A percentile compares a stretch with the other conserved stretches of the same genome.
phyloP scores from a whole-genome alignment of 2,797 vertebrate genomes.

The Columba guinea region DNA sequence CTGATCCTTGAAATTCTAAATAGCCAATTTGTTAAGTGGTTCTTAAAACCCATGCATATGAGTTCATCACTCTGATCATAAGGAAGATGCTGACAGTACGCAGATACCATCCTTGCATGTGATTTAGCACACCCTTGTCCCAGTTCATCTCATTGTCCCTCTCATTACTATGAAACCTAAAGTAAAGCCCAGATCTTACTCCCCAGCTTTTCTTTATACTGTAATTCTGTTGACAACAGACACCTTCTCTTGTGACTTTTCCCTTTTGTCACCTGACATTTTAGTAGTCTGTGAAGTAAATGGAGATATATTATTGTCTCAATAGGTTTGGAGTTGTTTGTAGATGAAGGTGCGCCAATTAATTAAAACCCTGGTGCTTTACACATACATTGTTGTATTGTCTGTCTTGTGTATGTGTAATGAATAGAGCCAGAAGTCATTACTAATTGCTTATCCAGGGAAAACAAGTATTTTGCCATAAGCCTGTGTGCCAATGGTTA shows the following conservation, averaged over 20 bases:
- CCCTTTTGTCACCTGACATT: background rate
- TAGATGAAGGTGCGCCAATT: background rate
- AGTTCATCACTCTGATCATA: background rate
- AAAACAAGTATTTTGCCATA: background rate
- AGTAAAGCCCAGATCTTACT: background rate
- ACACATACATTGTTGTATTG: background rate
- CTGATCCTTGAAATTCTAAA: background rate
- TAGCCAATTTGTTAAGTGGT: background rate
- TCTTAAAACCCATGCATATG: background rate
- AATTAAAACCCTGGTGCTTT: background rate
- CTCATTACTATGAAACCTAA: background rate
- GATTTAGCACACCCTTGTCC: background rate
- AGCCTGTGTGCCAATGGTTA: background rate
- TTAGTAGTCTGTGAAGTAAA: background rate
- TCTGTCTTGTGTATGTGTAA: background rate
- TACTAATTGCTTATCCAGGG: background rate
- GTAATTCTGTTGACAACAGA: background rate
- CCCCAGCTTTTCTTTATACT: background rate
- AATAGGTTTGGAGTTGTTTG: background rate
- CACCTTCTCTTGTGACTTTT: background rate
- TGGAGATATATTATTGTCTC: background rate
- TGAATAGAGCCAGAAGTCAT: background rate
- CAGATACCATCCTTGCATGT: background rate
- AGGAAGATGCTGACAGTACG: background rate
- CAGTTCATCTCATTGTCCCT: background rate